These are phyloP conservation scores for Chondrilla cf. caribensis DNA, from an alignment of 37 sponge, comb jelly and placozoan species.

Conservation along the genomic window DNA sequence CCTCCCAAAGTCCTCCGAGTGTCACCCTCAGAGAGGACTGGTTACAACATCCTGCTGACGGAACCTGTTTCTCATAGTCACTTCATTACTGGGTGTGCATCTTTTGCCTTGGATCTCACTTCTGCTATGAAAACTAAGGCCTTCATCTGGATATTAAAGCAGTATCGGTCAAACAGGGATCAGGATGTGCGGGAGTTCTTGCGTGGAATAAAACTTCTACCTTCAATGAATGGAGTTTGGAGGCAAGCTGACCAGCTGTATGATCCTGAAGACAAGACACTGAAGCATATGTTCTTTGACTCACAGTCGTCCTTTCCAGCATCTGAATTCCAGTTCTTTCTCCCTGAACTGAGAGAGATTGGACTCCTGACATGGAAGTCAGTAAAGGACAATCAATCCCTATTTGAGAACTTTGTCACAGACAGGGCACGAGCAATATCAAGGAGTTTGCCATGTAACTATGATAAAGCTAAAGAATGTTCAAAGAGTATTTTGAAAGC, in stretches of 20 bases:
- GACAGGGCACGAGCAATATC: conserved; percentile 29
- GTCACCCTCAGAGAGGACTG: background rate
- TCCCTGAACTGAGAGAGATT: conserved; percentile 7
- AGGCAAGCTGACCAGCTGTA: conserved; percentile 28
- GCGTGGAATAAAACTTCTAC: background rate
- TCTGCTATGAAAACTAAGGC: conserved; percentile 8
- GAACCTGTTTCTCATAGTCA: background rate
- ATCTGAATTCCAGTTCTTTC: background rate
- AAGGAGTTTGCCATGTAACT: background rate
- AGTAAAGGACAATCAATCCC: background rate
- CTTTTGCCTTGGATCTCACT: conserved; percentile 9
- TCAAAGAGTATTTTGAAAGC: conserved; percentile 3
- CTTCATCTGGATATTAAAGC: conserved; percentile 38
- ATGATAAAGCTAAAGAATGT: background rate
- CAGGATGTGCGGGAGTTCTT: background rate
- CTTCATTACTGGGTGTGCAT: conserved; percentile 25
- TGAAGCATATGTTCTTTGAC: conserved; percentile 35
- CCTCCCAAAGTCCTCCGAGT: conserved; percentile 32
- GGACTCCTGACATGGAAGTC: conserved; percentile 44
- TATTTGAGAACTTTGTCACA: background rate
- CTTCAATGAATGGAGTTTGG: background rate
- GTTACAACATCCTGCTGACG: conserved; percentile 1
- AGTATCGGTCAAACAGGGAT: background rate
- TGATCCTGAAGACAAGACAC: conserved; percentile 29
- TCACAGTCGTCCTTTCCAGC: conserved; percentile 23